These are phyloP conservation scores for Pyrocoelia pectoralis DNA, from an alignment of 2,888 invertebrate genomes.

Conservation along the genomic window DNA sequence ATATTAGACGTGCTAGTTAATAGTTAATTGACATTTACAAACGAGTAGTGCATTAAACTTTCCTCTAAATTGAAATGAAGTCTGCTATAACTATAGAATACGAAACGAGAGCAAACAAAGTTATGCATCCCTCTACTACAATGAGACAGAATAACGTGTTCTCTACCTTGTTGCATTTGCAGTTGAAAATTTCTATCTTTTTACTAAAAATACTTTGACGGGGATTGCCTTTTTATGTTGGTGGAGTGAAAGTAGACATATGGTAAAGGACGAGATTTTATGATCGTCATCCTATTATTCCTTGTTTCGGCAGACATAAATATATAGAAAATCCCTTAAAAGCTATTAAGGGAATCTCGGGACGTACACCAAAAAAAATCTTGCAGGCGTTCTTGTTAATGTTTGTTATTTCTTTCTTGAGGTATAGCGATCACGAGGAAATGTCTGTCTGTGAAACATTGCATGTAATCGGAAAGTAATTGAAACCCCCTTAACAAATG, in stretches of 20 bases:
- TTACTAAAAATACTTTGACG: no score
- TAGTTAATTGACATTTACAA: conserved; percentile 29
- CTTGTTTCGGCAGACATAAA: conserved; percentile 31
- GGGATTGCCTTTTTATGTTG: not conserved
- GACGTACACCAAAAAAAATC: conserved; percentile 43
- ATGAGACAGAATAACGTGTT: not conserved
- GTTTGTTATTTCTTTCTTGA: conserved; percentile 50
- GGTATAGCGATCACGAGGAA: conserved; percentile 56
- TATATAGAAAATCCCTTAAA: conserved; percentile 42
- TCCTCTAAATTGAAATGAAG: conserved; percentile 15
- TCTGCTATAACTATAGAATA: not conserved
- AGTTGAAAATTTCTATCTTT: no score
- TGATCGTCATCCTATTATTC: conserved; percentile 24
- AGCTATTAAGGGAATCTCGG: conserved; percentile 43
- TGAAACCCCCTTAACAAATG: no score
- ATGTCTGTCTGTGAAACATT: conserved; percentile 46
- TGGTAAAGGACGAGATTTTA: conserved; percentile 20
- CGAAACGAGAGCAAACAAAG: not conserved
- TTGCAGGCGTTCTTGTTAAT: conserved; percentile 39
- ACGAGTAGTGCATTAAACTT: conserved; percentile 21
- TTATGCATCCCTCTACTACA: not conserved
- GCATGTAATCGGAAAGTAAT: no score
- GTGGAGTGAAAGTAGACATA: not conserved
- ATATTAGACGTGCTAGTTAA: conserved; percentile 25
- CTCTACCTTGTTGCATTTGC: not conserved